Evolutionary conservation across 2,888 invertebrate species (phyloP), one percentile per base, ranked within the genome.

Genomic region (Blastobasis adustella): DNA sequence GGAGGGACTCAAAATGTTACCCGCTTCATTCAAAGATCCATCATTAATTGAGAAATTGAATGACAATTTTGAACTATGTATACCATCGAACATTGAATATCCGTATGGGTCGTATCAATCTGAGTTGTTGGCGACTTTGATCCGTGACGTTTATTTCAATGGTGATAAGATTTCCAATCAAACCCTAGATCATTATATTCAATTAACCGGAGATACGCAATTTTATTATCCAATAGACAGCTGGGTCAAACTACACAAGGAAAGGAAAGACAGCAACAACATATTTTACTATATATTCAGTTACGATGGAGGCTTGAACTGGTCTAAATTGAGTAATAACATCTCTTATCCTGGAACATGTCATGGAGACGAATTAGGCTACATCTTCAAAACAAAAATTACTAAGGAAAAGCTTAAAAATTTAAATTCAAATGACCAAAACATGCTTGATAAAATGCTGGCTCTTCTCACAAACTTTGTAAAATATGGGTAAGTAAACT

Each of bases 1-100:
- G 53, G 85, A 84, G 63, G 79, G 79, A 5, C 51, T 64, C 10
- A 59, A 58, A 45, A 58, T 63, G 47, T 49, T 61, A 49, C 59
- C 57, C 1, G 50, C 53, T 40, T 47, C 62, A 43, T 49, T 46
- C 36, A 53, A 48, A 45, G 50, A 62, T 37, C 36, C 3, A 2
- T 47, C 42, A 37, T 39, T 63, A 23, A 40, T 58, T n/a, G 53
- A 62, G 10, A 46, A 56, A 47, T 49, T 67, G n/a, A 60, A 63
- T 45, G 58, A 63, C 47, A 61, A 67, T 47, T 59, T 62, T 52
- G 58, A 66, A 54, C 53, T 59, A 36, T 60, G 63, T 38, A 63
- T 73, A 47, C 73, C 71, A 39, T 55, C 64, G n/a, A 57, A 69
- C 38, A 62, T 71, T 41, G 62, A 66, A 54, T 67, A 69, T 55